A percentile compares a stretch with the other conserved stretches of the same genome.
These are phyloP conservation scores for Molorchus minor DNA, from an alignment of 2,888 invertebrate species.

Conservation along the genomic window DNA sequence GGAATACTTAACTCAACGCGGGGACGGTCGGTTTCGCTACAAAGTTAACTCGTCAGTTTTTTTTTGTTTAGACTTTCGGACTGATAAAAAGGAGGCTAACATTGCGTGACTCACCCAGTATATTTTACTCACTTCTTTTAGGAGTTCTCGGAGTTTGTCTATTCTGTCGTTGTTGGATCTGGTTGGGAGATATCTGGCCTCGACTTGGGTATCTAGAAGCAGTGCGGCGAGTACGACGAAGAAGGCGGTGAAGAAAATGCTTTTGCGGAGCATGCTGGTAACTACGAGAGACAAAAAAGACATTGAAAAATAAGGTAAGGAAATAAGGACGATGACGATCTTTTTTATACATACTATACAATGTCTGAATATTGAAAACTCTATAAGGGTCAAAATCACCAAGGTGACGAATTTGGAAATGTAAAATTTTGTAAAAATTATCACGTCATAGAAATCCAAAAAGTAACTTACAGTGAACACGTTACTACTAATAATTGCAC, in stretches of 20 bases:
- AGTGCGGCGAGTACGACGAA: slow-evolving; percentile 40
- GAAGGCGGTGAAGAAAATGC: slow-evolving; percentile 29
- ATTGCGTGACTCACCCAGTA: slow-evolving; percentile 38
- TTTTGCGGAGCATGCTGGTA: slow-evolving; percentile 34
- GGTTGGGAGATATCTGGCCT: slow-evolving; percentile 65
- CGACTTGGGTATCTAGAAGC: slow-evolving; percentile 60
- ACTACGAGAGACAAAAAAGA: slow-evolving; percentile 25
- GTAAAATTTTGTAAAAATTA: too few species aligned
- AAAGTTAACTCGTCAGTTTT: not conserved
- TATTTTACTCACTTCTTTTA: slow-evolving; percentile 65
- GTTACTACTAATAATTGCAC: too few species aligned
- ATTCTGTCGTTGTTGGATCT: slow-evolving; percentile 65
- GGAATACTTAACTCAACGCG: too few species aligned
- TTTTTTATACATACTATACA: too few species aligned
- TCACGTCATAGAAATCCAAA: too few species aligned
- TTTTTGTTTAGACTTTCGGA: not conserved
- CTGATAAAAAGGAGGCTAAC: slow-evolving; percentile 32
- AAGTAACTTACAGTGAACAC: too few species aligned
- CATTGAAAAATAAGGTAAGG: too few species aligned
- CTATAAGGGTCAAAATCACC: too few species aligned
- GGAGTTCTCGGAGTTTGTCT: slow-evolving; percentile 66
- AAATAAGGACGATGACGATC: too few species aligned
- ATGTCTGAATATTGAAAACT: too few species aligned
- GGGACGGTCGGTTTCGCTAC: not conserved
- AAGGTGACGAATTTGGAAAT: too few species aligned